These are phyloP conservation scores for Saccostrea cuccullata DNA, from an alignment of 1,140 invertebrate genomes.

Conservation along the genomic window DNA sequence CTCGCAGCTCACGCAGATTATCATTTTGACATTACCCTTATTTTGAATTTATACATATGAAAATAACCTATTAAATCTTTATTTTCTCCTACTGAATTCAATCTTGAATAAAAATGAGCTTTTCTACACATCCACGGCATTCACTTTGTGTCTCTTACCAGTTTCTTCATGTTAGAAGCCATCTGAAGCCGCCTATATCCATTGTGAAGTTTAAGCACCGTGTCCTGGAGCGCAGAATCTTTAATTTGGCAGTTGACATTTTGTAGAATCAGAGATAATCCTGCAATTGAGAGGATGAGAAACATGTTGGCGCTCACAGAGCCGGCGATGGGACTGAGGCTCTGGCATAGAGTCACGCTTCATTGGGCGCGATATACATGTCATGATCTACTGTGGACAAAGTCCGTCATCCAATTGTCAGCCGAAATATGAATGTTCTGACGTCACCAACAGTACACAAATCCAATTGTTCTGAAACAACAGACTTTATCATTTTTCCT, in stretches of 20 bases:
- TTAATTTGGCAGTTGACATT: constrained; percentile 3
- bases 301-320: constrained; percentile 13
- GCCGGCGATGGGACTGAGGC: constrained; percentile 8
- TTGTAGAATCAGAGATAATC: constrained; percentile 37
- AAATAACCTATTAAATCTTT: too few species aligned
- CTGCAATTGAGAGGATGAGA: not conserved
- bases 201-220: constrained; percentile 53
- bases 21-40: not conserved
- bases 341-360: constrained; percentile 5
- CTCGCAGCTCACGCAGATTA: not conserved
- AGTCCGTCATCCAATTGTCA: constrained; percentile 8
- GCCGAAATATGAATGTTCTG: not conserved
- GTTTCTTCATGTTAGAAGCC: constrained; percentile 52
- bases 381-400: not conserved
- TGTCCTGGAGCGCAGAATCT: constrained; percentile 37
- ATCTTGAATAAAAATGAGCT: not conserved
- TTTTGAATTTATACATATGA: not conserved
- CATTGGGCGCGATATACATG: not conserved
- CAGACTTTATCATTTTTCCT: too few species aligned
- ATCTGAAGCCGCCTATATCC: constrained; percentile 46
- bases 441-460: not conserved
- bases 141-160: constrained; percentile 36
- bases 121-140: not conserved
- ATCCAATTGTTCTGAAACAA: constrained; percentile 1
- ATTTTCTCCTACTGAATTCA: too few species aligned